These are phyloP conservation scores for Tipula lateralis DNA, from an alignment of 2,888 invertebrate species.

Conservation along the genomic window DNA sequence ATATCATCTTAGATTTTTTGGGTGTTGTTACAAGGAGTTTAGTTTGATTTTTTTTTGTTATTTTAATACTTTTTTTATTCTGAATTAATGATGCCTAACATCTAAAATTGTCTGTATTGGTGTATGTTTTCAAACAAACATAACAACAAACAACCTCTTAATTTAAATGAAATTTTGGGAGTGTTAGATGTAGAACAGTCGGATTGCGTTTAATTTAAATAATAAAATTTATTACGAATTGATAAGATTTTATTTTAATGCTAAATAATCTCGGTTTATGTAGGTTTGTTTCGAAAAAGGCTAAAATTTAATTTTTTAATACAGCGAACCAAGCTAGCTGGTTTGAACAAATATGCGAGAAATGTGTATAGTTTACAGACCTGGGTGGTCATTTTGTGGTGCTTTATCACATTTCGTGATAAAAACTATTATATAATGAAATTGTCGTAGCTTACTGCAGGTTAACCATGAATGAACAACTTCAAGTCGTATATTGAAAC, in stretches of 20 bases:
- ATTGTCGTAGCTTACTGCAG: too few species aligned
- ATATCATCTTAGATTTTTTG: neutral
- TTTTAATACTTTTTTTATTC: neutral
- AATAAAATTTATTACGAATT: neutral
- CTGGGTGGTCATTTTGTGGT: too few species aligned
- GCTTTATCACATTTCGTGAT: too few species aligned
- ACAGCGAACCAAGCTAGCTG: too few species aligned
- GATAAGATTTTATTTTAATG: neutral
- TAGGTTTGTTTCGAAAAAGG: too few species aligned
- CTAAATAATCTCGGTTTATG: too few species aligned
- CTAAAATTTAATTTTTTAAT: too few species aligned
- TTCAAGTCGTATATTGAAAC: too few species aligned
- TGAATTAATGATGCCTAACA: neutral
- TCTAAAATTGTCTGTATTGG: neutral
- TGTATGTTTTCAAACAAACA: neutral
- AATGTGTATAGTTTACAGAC: too few species aligned
- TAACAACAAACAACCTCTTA: neutral
- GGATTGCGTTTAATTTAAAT: neutral
- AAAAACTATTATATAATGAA: too few species aligned
- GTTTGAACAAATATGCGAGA: too few species aligned
- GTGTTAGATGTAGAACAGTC: neutral
- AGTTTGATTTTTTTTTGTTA: neutral
- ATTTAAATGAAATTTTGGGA: neutral
- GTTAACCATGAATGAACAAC: too few species aligned
- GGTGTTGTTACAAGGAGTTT: neutral